Evolutionary conservation across 2,797 vertebrate genomes (phyloP).

Genomic region (Lutjanus campechanus): DNA sequence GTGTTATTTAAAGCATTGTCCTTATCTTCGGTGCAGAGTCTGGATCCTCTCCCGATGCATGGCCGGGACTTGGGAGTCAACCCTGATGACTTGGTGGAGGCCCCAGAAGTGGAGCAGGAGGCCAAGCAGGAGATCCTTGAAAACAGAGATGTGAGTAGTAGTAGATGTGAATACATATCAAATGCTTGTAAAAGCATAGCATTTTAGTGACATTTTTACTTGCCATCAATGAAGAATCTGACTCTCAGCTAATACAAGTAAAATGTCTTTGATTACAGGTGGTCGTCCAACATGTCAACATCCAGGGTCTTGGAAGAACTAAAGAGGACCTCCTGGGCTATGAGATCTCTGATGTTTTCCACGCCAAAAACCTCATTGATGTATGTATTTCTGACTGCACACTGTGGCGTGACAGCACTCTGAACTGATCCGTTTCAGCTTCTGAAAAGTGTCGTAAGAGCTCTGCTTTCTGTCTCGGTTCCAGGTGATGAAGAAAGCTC

Average conservation of each 20-base stretch:
- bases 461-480: constrained; percentile 5
- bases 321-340: constrained; percentile 95
- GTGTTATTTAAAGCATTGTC: background rate
- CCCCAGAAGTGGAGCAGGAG: constrained; percentile 90
- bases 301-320: constrained; percentile 95
- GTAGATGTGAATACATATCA: background rate
- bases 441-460: background rate
- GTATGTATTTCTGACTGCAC: constrained; percentile 79
- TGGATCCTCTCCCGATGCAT: constrained; percentile 93
- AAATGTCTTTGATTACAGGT: constrained; percentile 83
- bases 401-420: background rate
- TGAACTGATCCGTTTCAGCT: background rate
- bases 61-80: constrained; percentile 90
- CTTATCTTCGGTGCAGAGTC: constrained; percentile 82
- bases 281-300: constrained; percentile 95
- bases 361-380: constrained; percentile 95
- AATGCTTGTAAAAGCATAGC: background rate
- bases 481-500: constrained; percentile 95
- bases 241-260: background rate
- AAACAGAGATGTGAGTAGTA: constrained; percentile 93
- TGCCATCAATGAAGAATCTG: background rate
- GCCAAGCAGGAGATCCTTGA: constrained; percentile 94
- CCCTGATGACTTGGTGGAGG: constrained; percentile 90
- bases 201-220: background rate
- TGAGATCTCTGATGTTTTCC: constrained; percentile 95